These are phyloP conservation scores for Watersipora subatra DNA, from an alignment of 1,140 invertebrate genomes.

Conservation along the genomic window DNA sequence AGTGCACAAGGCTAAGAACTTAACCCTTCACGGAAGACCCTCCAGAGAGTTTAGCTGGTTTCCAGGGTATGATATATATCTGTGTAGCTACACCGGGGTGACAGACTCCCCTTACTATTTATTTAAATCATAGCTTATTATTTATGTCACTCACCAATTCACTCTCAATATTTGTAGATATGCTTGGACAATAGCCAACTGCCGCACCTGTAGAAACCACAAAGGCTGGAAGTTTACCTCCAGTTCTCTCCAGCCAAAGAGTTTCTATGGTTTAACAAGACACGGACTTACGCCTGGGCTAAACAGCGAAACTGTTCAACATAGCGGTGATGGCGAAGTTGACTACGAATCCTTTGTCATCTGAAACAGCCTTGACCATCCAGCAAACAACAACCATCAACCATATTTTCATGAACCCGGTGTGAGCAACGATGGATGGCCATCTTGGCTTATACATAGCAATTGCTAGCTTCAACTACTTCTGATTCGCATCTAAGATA, in stretches of 20 bases:
- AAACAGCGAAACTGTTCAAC: too few relatives aligned
- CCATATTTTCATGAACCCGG: too few relatives aligned
- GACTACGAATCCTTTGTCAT: too few relatives aligned
- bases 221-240: conserved; percentile 68
- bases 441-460: too few relatives aligned
- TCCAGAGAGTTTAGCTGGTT: conserved; percentile 68
- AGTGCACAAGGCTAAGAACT: conserved; percentile 49
- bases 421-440: too few relatives aligned
- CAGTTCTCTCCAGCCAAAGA: conserved; percentile 49
- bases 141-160: conserved; percentile 2
- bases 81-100: not conserved
- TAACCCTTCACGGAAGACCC: conserved; percentile 46
- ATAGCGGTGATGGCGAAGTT: too few relatives aligned
- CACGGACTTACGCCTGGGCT: conserved; percentile 27
- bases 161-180: conserved; percentile 46
- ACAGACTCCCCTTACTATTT: not conserved
- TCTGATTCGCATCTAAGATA: too few relatives aligned
- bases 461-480: too few relatives aligned
- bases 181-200: conserved; percentile 62
- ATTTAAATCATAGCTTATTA: not conserved
- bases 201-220: conserved; percentile 52
- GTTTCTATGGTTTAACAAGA: conserved; percentile 59
- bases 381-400: too few relatives aligned
- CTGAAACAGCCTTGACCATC: too few relatives aligned
- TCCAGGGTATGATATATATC: conserved; percentile 51